Base-by-base conservation (phyloP, 1,140 invertebrate species). In the Drosophila funebris region DNA sequence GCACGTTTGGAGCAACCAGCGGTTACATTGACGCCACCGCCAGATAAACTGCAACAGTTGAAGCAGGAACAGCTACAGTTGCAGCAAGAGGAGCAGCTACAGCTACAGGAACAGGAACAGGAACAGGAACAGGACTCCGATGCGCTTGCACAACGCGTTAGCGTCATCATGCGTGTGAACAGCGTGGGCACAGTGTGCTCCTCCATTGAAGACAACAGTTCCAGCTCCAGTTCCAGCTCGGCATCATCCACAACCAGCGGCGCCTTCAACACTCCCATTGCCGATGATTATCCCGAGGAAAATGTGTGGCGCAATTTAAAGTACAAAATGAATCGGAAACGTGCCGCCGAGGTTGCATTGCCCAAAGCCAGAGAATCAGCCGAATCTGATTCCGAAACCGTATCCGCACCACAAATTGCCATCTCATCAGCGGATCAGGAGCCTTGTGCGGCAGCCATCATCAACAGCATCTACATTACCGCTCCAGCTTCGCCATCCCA, bases 121-220 rank as follows among this genome's bases (percentile, higher is more conserved):
- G 56, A 78, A 14, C 44, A 60, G 24, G 53, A 63, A 22, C 57
- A 73, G 44, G 73, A 89, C 9, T 7, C 68, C 7, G 67, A 63
- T 9, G 22, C 43, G 46, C 64, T 24, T 24, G 52, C 78, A 31
- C 77, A 84, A 37, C 92, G 93, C 1, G 93, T 94, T 2, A 95
- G 95, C 16, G 96, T 97, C 58, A 97, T 97, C 70, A 96, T 96
- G 95, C 94, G 94, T 58, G 96, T 95, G 0, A 95, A 96, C 80
- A 95, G 95, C 56, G 95, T 96, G 79, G 96, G 96, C 24, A 73
- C 89, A 0, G 89, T 91, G 11, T 82, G 78, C 50, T 79, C 80
- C 20, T 82, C 78, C 44, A 79, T 20, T 27, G 39, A 64, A 29
- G 44, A 70, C 52, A 57, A 46, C 54, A 61, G 60, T 24, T 66